phyloP scores from a whole-genome alignment of 2,113 vertebrate species.

The Rutilus rutilus region DNA sequence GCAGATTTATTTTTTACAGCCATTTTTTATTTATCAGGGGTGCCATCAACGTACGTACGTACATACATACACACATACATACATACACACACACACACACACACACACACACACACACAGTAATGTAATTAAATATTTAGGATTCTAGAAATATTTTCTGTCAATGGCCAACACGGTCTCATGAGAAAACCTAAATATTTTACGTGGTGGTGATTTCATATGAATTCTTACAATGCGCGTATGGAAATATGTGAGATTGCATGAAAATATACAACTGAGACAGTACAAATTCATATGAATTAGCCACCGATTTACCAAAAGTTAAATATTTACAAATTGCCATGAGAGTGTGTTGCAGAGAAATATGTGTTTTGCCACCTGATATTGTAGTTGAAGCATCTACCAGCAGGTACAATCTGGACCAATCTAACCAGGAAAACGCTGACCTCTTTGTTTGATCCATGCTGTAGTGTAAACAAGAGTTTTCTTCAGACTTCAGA shows the following conservation, averaged over 20 bases:
- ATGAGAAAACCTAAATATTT: background rate
- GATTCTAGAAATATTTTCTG: no score
- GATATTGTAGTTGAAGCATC: background rate
- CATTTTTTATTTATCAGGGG: no score
- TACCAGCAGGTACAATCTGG: background rate
- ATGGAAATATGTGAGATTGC: background rate
- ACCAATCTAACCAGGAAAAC: background rate
- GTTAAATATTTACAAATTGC: background rate
- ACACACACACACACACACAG: no score
- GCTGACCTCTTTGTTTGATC: slow-evolving; percentile 25
- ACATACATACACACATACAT: no score
- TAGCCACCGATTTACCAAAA: background rate
- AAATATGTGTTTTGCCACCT: background rate
- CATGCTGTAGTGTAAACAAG: background rate
- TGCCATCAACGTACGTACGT: no score
- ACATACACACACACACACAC: no score
- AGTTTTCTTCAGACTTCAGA: background rate
- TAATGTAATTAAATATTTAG: no score
- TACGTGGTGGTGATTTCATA: background rate
- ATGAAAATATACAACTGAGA: background rate
- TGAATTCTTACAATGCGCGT: no score
- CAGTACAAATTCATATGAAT: background rate
- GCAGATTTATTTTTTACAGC: no score
- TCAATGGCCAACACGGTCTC: background rate
- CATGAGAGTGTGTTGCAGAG: background rate